These are phyloP conservation scores for Tauraco hartlaubi DNA, from an alignment of 2,797 vertebrate genomes.

Conservation along the genomic window DNA sequence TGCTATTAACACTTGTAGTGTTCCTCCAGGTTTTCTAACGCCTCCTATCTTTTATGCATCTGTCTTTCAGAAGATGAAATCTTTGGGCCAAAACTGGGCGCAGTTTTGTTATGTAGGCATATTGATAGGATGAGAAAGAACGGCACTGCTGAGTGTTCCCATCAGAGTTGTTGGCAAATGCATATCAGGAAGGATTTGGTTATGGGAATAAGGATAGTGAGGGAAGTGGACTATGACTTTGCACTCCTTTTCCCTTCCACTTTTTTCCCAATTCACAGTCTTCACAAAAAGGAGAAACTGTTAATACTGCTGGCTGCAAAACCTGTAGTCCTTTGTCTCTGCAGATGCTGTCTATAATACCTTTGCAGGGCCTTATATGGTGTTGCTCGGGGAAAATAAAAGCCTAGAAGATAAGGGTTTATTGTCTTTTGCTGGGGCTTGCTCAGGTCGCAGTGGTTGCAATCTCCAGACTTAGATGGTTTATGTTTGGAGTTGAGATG, in stretches of 20 bases:
- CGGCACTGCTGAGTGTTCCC: neutral
- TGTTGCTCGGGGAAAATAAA: neutral
- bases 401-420: neutral
- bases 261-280: neutral
- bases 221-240: neutral
- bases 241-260: neutral
- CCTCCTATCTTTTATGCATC: neutral
- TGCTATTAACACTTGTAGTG: neutral
- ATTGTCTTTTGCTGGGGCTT: neutral
- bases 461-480: neutral
- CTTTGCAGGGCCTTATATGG: neutral
- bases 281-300: neutral
- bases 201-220: neutral
- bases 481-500: neutral
- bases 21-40: neutral
- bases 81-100: neutral
- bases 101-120: neutral
- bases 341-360: neutral
- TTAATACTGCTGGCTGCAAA: neutral
- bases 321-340: neutral
- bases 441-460: neutral
- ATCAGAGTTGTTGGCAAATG: neutral
- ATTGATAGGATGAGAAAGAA: neutral
- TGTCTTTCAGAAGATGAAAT: neutral
- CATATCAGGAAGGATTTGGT: neutral